Evolutionary conservation across 2,888 invertebrate genomes (phyloP).

Genomic region (Saturnia pavonia): DNA sequence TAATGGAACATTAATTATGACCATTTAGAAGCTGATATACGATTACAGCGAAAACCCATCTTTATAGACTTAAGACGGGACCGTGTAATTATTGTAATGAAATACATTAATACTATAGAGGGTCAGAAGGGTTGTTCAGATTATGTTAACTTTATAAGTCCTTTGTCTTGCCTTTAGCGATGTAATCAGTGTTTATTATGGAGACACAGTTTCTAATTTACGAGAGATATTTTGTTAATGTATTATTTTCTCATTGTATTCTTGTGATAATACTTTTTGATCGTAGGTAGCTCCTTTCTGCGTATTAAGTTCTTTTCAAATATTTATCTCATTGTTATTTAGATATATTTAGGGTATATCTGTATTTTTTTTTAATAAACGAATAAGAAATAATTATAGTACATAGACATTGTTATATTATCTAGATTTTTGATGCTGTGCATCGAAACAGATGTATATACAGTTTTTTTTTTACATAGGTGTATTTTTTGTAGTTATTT

Average conservation of each 20-base stretch:
- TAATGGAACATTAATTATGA: slow-evolving; percentile 11
- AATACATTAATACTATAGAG: slow-evolving; percentile 48
- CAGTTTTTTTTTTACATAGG: neutral
- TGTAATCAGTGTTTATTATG: slow-evolving; percentile 53
- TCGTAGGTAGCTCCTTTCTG: neutral
- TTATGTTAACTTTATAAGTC: slow-evolving; percentile 42
- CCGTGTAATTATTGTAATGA: slow-evolving; percentile 53
- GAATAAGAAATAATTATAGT: no score
- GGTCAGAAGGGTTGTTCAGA: slow-evolving; percentile 46
- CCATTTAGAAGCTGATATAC: slow-evolving; percentile 1
- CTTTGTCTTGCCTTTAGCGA: slow-evolving; percentile 52
- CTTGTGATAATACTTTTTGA: neutral
- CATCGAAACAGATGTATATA: neutral
- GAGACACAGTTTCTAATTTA: slow-evolving; percentile 21
- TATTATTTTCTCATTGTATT: neutral
- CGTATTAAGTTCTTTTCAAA: neutral
- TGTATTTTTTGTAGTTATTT: no score
- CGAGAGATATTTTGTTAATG: slow-evolving; percentile 10
- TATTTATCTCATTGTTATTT: neutral
- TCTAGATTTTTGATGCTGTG: neutral
- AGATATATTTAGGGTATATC: neutral
- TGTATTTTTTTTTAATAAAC: no score
- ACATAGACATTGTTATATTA: neutral
- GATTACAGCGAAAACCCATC: slow-evolving; percentile 14
- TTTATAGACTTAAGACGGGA: slow-evolving; percentile 24